Conservation (phyloP, 2,113 vertebrate species). For the Seriola dumerili region DNA sequence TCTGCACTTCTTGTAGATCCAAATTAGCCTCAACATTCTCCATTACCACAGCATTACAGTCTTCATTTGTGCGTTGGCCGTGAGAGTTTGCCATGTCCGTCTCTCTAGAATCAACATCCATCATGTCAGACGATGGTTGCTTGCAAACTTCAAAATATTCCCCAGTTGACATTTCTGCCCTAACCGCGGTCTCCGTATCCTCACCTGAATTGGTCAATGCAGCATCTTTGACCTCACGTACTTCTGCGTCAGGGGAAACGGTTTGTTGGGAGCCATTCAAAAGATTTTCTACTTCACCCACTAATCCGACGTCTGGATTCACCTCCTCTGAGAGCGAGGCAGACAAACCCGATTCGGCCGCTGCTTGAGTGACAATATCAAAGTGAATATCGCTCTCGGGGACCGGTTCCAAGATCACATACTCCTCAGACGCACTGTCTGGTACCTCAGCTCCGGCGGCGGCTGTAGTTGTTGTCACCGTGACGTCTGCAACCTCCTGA, state of each 20-base stretch:
- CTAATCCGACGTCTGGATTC: slow-evolving; percentile 8
- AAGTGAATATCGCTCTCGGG: slow-evolving; percentile 56
- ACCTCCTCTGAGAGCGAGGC: slow-evolving; percentile 42
- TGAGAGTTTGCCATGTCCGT: slow-evolving; percentile 38
- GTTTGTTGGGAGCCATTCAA: slow-evolving; percentile 45
- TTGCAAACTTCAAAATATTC: slow-evolving; percentile 64
- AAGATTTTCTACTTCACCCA: slow-evolving; percentile 25
- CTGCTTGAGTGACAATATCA: slow-evolving; percentile 78
- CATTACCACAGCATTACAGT: background rate
- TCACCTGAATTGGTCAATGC: slow-evolving; percentile 36
- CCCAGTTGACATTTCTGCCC: slow-evolving; percentile 27
- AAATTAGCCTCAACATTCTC: slow-evolving; percentile 39
- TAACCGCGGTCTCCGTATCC: slow-evolving; percentile 28
- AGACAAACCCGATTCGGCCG: slow-evolving; percentile 71
- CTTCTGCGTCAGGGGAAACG: slow-evolving; percentile 4
- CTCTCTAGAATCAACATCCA: slow-evolving; percentile 48
- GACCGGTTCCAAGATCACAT: slow-evolving; percentile 73
- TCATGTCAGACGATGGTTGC: slow-evolving; percentile 38
- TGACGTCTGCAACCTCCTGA: slow-evolving; percentile 33
- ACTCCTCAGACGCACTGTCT: slow-evolving; percentile 61
- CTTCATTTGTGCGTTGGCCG: slow-evolving; percentile 29
- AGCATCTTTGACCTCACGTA: slow-evolving; percentile 34
- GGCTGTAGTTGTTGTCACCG: slow-evolving; percentile 5
- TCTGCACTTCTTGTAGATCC: slow-evolving; percentile 70
- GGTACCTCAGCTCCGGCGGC: slow-evolving; percentile 18